A percentile compares a stretch with the other conserved stretches of the same genome.
Evolutionary conservation across 1,140 invertebrate species (phyloP).

Genomic region (Stegodyphus mimosarum): DNA sequence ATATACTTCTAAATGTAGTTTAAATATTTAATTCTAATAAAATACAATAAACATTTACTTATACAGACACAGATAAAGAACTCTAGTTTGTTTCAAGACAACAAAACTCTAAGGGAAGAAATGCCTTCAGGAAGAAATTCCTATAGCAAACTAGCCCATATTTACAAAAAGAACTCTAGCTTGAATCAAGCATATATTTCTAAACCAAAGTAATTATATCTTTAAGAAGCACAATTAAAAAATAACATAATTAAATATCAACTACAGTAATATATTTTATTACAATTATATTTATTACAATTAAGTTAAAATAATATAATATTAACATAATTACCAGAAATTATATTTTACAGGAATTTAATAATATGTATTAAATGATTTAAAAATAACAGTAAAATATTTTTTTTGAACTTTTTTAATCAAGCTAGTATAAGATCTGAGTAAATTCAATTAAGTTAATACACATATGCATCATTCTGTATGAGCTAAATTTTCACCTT

Average conservation of each 20-base stretch:
- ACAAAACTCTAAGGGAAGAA: not conserved
- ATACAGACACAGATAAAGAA: too few relatives aligned
- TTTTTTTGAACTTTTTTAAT: not conserved
- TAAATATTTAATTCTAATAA: not conserved
- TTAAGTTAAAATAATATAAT: not conserved
- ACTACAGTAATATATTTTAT: too few relatives aligned
- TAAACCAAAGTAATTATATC: too few relatives aligned
- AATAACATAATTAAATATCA: too few relatives aligned
- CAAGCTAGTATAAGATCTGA: too few relatives aligned
- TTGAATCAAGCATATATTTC: too few relatives aligned
- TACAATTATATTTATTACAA: not conserved
- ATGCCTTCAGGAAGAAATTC: not conserved
- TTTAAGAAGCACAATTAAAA: too few relatives aligned
- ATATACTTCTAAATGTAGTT: too few relatives aligned
- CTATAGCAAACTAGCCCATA: not conserved
- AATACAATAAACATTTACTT: not conserved
- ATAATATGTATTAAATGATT: not conserved
- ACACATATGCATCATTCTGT: too few relatives aligned
- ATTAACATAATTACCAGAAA: not conserved
- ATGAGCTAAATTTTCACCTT: slow-evolving; percentile 18
- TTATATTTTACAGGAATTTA: not conserved
- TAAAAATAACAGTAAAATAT: not conserved
- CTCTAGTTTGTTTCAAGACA: not conserved
- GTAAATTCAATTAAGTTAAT: not conserved
- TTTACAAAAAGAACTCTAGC: too few relatives aligned